A percentile compares a stretch with the other conserved stretches of the same genome.
phyloP scores from a whole-genome alignment of 2,113 vertebrate genomes.

The Trichomycterus rosablanca region DNA sequence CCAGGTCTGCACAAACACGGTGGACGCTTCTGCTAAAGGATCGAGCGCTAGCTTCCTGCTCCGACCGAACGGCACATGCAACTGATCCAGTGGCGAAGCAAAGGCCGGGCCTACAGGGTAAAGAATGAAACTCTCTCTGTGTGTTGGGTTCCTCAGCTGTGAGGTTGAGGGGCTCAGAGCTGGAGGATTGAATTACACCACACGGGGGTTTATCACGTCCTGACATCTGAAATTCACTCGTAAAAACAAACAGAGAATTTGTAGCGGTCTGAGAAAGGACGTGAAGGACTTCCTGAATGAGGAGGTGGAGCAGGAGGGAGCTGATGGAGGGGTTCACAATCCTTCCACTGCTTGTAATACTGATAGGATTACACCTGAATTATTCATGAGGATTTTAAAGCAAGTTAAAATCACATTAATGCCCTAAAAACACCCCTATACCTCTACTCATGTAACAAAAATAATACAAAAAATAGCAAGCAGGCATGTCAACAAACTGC shows the following conservation, averaged over 20 bases:
- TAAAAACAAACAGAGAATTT: slow-evolving; percentile 38
- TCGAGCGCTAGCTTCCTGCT: slow-evolving; percentile 7
- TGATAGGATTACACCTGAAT: slow-evolving; percentile 21
- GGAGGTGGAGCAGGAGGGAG: slow-evolving; percentile 7
- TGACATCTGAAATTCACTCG: slow-evolving; percentile 30
- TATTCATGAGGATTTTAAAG: too few relatives aligned
- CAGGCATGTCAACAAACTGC: too few relatives aligned
- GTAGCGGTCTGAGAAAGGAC: slow-evolving; percentile 32
- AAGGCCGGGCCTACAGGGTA: background rate
- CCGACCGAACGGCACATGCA: slow-evolving; percentile 10
- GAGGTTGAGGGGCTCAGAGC: background rate
- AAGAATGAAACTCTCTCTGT: background rate
- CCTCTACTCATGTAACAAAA: too few relatives aligned
- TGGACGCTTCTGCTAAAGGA: background rate
- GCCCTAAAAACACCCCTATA: too few relatives aligned
- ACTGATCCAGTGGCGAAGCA: slow-evolving; percentile 12
- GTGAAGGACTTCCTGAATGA: background rate
- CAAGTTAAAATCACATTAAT: too few relatives aligned
- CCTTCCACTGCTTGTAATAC: too few relatives aligned
- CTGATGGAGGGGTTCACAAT: background rate
- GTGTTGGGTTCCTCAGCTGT: background rate
- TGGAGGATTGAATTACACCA: slow-evolving; percentile 19
- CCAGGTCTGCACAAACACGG: slow-evolving; percentile 51
- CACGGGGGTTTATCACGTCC: slow-evolving; percentile 16
- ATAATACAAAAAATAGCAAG: too few relatives aligned